phyloP scores from a whole-genome alignment of 2,888 invertebrate species.

The Ophonus ardosiacus region DNA sequence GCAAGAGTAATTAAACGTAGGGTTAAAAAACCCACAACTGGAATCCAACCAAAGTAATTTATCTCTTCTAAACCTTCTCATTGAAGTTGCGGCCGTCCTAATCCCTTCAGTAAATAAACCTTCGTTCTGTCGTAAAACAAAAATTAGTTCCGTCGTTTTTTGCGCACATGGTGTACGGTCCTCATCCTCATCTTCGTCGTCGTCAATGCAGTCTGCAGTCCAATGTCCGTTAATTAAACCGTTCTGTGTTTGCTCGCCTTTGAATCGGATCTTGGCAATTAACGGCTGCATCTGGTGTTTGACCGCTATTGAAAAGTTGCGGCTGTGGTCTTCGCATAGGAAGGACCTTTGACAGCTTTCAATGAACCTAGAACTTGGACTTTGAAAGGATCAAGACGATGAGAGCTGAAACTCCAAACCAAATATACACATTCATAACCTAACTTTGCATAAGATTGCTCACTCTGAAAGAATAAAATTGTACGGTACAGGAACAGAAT shows the following conservation, averaged over 20 bases:
- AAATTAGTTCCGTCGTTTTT: conserved; percentile 35
- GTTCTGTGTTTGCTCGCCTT: conserved; percentile 25
- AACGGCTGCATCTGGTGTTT: conserved; percentile 33
- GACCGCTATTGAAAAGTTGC: conserved; percentile 46
- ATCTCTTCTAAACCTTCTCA: conserved; percentile 47
- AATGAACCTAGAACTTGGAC: conserved; percentile 18
- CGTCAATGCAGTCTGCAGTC: conserved; percentile 13
- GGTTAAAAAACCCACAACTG: conserved; percentile 36
- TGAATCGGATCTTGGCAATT: conserved; percentile 47
- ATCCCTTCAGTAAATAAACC: conserved; percentile 43
- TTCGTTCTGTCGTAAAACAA: conserved; percentile 34
- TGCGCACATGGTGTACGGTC: neutral
- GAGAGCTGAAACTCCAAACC: too few species aligned
- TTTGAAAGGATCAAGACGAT: neutral
- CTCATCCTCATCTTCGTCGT: neutral
- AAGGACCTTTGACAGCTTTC: conserved; percentile 23
- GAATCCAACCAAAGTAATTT: conserved; percentile 45
- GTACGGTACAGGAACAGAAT: too few species aligned
- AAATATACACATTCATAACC: neutral
- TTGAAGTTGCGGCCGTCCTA: conserved; percentile 27
- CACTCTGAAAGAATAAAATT: too few species aligned
- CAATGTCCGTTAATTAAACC: conserved; percentile 33
- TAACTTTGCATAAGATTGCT: too few species aligned
- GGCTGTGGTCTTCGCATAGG: conserved; percentile 14
- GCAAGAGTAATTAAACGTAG: conserved; percentile 38